Evolutionary conservation across 2,888 invertebrate species (phyloP).

Genomic region (Colletes collaris): DNA sequence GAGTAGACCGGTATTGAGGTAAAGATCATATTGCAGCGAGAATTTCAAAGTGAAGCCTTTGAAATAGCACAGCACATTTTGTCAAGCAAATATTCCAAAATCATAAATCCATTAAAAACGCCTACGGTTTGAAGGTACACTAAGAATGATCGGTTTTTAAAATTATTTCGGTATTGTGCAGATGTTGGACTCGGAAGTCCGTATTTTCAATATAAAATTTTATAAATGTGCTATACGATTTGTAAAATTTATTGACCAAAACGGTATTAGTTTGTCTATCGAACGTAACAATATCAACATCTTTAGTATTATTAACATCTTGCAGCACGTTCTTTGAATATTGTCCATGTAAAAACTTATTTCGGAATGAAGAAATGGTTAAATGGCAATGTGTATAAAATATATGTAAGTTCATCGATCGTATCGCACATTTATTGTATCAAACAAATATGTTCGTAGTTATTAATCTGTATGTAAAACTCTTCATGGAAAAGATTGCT

Average conservation of each 20-base stretch:
- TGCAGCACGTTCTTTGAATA: conserved; percentile 23
- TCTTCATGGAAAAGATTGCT: conserved; percentile 40
- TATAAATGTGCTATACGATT: conserved; percentile 54
- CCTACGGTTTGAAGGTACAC: conserved; percentile 13
- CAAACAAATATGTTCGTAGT: conserved; percentile 40
- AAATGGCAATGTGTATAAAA: conserved; percentile 44
- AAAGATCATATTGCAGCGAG: conserved; percentile 71
- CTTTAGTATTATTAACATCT: neutral
- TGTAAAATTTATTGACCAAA: conserved; percentile 22
- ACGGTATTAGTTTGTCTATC: conserved; percentile 5
- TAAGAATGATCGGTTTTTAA: conserved; percentile 19
- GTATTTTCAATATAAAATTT: conserved; percentile 41
- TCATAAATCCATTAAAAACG: conserved; percentile 41
- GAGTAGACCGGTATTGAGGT: conserved; percentile 71
- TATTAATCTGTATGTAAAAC: conserved; percentile 51
- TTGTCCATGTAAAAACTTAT: conserved; percentile 42
- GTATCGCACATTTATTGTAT: conserved; percentile 56
- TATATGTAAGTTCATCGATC: conserved; percentile 39
- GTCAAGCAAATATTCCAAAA: conserved; percentile 60
- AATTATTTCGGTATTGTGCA: conserved; percentile 39
- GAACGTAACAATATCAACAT: conserved; percentile 16
- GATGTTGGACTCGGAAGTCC: neutral
- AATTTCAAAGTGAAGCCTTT: conserved; percentile 50
- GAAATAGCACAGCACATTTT: conserved; percentile 57
- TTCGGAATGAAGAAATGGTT: conserved; percentile 39